Conservation (phyloP, 2,888 invertebrate genomes). For the Sepiola atlantica region DNA sequence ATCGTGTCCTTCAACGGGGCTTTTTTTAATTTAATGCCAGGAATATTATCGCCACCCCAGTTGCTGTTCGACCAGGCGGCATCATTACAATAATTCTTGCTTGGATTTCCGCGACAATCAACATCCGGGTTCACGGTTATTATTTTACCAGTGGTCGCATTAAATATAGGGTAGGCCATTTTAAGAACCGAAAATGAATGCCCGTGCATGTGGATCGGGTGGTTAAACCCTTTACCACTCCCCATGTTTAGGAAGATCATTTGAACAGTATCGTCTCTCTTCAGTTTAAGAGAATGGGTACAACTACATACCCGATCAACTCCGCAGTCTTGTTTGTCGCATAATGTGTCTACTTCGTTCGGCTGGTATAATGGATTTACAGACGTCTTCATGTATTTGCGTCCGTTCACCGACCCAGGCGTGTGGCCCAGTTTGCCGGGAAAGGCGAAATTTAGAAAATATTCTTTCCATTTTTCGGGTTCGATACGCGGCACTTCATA, state of each 20-base stretch:
- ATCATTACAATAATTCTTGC: constrained; percentile 62
- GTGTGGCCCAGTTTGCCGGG: constrained; percentile 57
- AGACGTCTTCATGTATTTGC: constrained; percentile 55
- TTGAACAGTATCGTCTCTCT: constrained; percentile 62
- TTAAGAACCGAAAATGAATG: constrained; percentile 69
- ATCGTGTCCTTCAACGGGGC: constrained; percentile 70
- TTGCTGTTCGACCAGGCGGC: constrained; percentile 63
- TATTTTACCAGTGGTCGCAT: constrained; percentile 54
- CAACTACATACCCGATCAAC: constrained; percentile 61
- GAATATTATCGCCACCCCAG: constrained; percentile 63
- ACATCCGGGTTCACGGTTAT: constrained; percentile 58
- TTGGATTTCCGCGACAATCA: constrained; percentile 55
- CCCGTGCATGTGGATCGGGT: constrained; percentile 70
- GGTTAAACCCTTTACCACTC: constrained; percentile 63
- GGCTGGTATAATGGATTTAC: constrained; percentile 61
- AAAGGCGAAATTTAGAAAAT: constrained; percentile 68
- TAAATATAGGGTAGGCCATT: constrained; percentile 61
- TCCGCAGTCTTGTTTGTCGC: constrained; percentile 56
- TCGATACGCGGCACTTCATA: constrained; percentile 53
- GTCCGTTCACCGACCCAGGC: constrained; percentile 63
- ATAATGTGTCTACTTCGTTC: constrained; percentile 57
- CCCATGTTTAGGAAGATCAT: constrained; percentile 66
- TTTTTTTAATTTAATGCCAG: constrained; percentile 59
- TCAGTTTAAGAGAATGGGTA: constrained; percentile 57
- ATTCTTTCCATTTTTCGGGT: constrained; percentile 57